Percentiles rank a stretch among this genome's conserved stretches.
Evolutionary conservation across 35 echinoderm and acorn worm genomes (phyloP).

Genomic region (Apostichopus californicus): DNA sequence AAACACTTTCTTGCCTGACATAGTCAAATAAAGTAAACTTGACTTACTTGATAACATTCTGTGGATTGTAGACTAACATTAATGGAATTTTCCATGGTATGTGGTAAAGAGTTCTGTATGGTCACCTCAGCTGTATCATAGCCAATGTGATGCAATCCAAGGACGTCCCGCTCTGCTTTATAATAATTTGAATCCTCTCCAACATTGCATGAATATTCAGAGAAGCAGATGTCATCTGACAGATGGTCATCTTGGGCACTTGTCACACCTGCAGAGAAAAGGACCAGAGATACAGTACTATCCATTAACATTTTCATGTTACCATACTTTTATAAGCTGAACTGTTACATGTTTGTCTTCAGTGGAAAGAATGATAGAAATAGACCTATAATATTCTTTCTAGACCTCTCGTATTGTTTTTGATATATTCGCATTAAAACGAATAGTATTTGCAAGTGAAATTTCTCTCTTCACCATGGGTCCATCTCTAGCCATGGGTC

Average conservation of each 20-base stretch:
- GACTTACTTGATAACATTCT: slow-evolving; percentile 12
- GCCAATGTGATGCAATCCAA: slow-evolving; percentile 23
- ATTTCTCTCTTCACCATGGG: no score
- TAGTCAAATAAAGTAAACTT: background rate
- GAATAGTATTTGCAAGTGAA: no score
- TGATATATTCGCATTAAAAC: no score
- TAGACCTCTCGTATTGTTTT: no score
- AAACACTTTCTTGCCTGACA: background rate
- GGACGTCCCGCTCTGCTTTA: background rate
- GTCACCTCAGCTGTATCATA: slow-evolving; percentile 33
- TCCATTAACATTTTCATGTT: no score
- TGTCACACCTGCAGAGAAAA: background rate
- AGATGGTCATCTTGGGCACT: background rate
- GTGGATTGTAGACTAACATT: background rate
- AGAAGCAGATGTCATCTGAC: background rate
- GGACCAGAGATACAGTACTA: background rate
- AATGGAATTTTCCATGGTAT: background rate
- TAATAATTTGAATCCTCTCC: background rate
- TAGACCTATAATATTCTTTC: no score
- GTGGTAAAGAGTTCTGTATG: background rate
- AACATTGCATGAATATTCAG: no score
- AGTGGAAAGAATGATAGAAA: no score
- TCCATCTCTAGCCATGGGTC: no score
- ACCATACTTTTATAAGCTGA: no score
- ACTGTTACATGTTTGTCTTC: no score